Base-by-base conservation (phyloP, 2,888 invertebrate species). In the Melanostoma scalare region DNA sequence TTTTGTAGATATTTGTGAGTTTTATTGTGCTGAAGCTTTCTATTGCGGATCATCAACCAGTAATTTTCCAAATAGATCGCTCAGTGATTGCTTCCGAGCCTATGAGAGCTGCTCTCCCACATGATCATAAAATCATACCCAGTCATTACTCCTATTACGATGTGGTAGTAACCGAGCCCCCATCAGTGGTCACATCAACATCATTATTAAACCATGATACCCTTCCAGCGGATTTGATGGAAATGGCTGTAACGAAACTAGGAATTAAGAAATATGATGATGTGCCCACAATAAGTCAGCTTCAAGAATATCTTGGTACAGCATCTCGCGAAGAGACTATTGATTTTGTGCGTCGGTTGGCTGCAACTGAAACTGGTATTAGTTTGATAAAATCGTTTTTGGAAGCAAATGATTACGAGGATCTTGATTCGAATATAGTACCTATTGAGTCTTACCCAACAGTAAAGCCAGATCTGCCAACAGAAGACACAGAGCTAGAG, bases 301-400 rank as follows among this genome's bases (percentile, higher is more conserved):
- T 90, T 4, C 87, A 89, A 3, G 87, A 88, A 61, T 74, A 89
- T 35, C 79, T 90, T 55, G 90, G 90, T 8, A 89, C 89, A 0
- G 72, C 85, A n/a, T 87, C 76, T 42, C 72, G 85, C 4, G 55
- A 77, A 3, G 89, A 90, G 6, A 90, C 90, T 9, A 87, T 90
- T 3, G 86, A 87, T 6, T 88, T 88, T 20, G 86, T 90, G 31
- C 89, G 89, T 3, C 71, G 88, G 2, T 69, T 90, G 31, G 87
- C 88, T 0, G 76, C 87, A 20, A 88, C 88, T 30, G 89, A 88
- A 4, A 87, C 87, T 56, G 90, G 90, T 5, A 86, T 90, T 2
- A 87, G 87, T 0, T 56, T 90, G 20, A 87, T 90, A 79, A 89
- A 89, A 52, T 87, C 89, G 3, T 90, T 89, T 31, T 86, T 89